These are phyloP conservation scores for Characodon lateralis DNA, from an alignment of 2,797 vertebrate species.

Conservation along the genomic window DNA sequence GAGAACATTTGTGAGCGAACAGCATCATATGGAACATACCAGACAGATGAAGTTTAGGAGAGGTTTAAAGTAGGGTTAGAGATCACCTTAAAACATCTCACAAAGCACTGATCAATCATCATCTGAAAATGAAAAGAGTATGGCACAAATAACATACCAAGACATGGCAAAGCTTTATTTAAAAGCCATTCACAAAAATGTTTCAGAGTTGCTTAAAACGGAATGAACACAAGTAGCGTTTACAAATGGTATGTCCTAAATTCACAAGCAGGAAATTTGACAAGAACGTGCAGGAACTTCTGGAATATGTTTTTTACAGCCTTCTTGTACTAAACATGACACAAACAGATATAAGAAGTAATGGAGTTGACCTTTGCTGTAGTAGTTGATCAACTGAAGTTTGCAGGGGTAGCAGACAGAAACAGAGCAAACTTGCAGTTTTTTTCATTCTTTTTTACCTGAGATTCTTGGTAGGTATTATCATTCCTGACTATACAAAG, in stretches of 20 bases:
- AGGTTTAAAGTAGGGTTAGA: no score
- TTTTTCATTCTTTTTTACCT: constrained; percentile 4
- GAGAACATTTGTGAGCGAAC: no score
- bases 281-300: constrained; percentile 41
- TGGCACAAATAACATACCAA: no score
- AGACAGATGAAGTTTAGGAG: no score
- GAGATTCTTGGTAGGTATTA: background rate
- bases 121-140: no score
- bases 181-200: constrained; percentile 48
- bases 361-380: constrained; percentile 16
- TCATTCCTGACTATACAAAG: constrained; percentile 14
- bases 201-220: constrained; percentile 33
- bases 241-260: constrained; percentile 19
- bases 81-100: no score
- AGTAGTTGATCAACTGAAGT: background rate
- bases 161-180: constrained; percentile 60
- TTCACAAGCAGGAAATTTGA: constrained; percentile 41
- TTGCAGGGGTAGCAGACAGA: constrained; percentile 11
- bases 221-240: constrained; percentile 5
- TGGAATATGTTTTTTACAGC: constrained; percentile 10
- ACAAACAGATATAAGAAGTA: constrained; percentile 11
- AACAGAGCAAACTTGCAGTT: background rate
- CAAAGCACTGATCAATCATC: no score
- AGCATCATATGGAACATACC: no score
- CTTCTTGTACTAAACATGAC: constrained; percentile 33